A percentile compares a stretch with the other conserved stretches of the same genome.
Evolutionary conservation across 1,140 invertebrate species (phyloP).

Genomic region (Trigoniulus corallinus): DNA sequence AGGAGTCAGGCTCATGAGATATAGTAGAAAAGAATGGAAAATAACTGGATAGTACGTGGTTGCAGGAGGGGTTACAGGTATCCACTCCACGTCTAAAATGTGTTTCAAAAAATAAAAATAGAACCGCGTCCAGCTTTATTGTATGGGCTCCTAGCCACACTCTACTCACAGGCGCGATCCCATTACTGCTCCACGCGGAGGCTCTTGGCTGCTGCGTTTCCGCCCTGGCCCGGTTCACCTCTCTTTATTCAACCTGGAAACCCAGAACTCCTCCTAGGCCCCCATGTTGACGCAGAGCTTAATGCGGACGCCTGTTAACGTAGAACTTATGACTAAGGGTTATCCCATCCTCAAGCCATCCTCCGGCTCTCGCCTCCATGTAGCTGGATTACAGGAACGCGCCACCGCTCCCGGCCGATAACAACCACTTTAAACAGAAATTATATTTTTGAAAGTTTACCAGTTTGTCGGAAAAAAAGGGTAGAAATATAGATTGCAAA

Average conservation of each 20-base stretch:
- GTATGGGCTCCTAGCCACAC: conserved; percentile 57
- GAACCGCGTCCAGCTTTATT: conserved; percentile 65
- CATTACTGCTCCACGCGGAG: conserved; percentile 90
- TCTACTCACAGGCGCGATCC: conserved; percentile 78
- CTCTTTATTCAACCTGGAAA: conserved; percentile 76
- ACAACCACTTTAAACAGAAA: neutral
- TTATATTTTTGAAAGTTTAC: too few species aligned
- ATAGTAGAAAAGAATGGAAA: too few species aligned
- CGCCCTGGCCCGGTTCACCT: conserved; percentile 88
- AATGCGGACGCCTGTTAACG: conserved; percentile 40
- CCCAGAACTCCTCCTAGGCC: conserved; percentile 54
- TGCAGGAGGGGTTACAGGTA: too few species aligned
- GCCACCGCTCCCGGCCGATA: conserved; percentile 51
- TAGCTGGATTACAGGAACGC: conserved; percentile 84
- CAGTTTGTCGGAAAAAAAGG: too few species aligned
- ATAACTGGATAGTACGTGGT: too few species aligned
- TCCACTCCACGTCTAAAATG: too few species aligned
- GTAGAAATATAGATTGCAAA: too few species aligned
- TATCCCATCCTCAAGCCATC: conserved; percentile 67
- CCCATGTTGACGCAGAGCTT: conserved; percentile 83
- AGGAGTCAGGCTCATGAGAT: too few species aligned
- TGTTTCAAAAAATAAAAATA: conserved; percentile 36
- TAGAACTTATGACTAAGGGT: conserved; percentile 25
- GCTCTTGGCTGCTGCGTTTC: conserved; percentile 94
- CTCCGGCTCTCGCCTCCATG: conserved; percentile 65